Evolutionary conservation across 2,113 vertebrate species (phyloP).

Genomic region (Oryzias javanicus): DNA sequence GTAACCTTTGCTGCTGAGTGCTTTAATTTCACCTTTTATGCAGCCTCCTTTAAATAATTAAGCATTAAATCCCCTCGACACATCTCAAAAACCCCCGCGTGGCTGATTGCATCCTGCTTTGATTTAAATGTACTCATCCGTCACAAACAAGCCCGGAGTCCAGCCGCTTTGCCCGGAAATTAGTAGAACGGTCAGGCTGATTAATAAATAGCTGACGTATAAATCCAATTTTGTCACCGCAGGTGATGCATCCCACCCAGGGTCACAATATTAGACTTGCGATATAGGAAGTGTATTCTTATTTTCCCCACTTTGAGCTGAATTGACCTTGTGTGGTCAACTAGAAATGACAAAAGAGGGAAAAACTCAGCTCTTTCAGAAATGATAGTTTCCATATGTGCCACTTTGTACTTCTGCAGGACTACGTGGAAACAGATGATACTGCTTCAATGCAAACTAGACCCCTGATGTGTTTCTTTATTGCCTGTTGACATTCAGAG

Average conservation of each 20-base stretch:
- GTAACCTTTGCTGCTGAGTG: constrained; percentile 21
- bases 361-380: background rate
- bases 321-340: background rate
- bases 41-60: constrained; percentile 54
- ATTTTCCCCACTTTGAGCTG: constrained; percentile 6
- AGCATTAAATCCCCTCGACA: constrained; percentile 53
- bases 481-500: constrained; percentile 37
- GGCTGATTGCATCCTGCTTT: constrained; percentile 70
- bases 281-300: constrained; percentile 7
- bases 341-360: background rate
- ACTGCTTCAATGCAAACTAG: constrained; percentile 21
- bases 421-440: constrained; percentile 12
- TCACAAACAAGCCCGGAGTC: constrained; percentile 59
- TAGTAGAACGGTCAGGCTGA: constrained; percentile 51
- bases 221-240: constrained; percentile 54
- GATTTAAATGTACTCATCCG: constrained; percentile 70
- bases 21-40: constrained; percentile 56
- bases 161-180: constrained; percentile 50
- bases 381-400: background rate
- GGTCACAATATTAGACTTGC: constrained; percentile 5
- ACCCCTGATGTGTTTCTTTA: constrained; percentile 20
- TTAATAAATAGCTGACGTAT: constrained; percentile 66
- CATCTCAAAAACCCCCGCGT: constrained; percentile 45
- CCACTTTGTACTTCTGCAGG: constrained; percentile 2
- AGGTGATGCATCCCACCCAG: constrained; percentile 9